These are phyloP conservation scores for Lasiurus borealis DNA, from an alignment of 2,113 vertebrate species.

Conservation along the genomic window DNA sequence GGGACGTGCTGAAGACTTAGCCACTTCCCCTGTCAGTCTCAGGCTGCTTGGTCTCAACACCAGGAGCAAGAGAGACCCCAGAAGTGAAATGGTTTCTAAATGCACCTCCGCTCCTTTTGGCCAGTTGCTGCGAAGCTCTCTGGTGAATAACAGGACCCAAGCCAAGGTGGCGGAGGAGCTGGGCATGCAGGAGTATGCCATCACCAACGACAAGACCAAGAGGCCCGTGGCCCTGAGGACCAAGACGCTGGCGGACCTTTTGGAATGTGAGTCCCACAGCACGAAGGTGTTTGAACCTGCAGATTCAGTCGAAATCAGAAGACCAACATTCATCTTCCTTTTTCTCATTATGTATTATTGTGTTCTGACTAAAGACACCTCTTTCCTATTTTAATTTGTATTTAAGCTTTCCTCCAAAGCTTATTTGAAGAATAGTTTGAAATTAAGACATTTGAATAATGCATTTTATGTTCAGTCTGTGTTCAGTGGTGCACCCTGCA, in stretches of 20 bases:
- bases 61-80: background rate
- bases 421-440: conserved; percentile 11
- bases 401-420: background rate
- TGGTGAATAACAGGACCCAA: conserved; percentile 99
- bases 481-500: background rate
- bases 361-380: conserved; percentile 9
- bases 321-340: background rate
- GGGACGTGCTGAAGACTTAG: background rate
- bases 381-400: conserved; percentile 28
- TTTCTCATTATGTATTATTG: background rate
- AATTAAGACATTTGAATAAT: conserved; percentile 21
- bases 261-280: conserved; percentile 93
- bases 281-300: background rate
- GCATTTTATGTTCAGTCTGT: background rate
- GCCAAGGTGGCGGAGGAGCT: conserved; percentile 99
- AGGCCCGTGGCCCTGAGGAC: conserved; percentile 95
- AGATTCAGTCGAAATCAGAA: background rate
- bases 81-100: conserved; percentile 19
- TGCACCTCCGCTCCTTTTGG: conserved; percentile 20
- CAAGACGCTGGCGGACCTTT: conserved; percentile 96
- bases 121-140: conserved; percentile 95
- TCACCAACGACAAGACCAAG: conserved; percentile 99
- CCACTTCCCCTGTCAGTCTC: background rate
- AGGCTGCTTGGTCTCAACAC: background rate
- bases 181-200: conserved; percentile 99